A percentile compares a stretch with the other conserved stretches of the same genome.
These are phyloP conservation scores for Eriocheir sinensis DNA, from an alignment of 1,140 invertebrate genomes.

Conservation along the genomic window DNA sequence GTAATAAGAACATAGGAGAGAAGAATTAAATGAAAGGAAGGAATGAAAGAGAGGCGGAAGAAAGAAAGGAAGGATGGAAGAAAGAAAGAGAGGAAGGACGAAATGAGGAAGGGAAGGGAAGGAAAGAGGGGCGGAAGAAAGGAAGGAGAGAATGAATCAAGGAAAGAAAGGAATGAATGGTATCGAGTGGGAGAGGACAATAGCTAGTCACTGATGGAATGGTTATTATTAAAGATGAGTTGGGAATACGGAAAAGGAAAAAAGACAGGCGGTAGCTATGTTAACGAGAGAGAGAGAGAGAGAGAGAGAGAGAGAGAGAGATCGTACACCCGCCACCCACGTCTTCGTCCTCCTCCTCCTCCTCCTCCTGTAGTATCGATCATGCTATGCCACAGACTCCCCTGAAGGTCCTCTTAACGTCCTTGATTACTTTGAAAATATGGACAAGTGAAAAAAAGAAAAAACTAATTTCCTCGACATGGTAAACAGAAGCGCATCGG, in stretches of 20 bases:
- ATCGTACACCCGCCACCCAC: background rate
- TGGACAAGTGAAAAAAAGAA: too few species aligned
- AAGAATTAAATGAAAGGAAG: background rate
- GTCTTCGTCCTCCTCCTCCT: background rate
- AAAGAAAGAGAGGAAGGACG: too few species aligned
- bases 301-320: slow-evolving; percentile 11
- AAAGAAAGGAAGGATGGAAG: too few species aligned
- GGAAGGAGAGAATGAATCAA: too few species aligned
- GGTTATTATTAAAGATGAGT: slow-evolving; percentile 7
- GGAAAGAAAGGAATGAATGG: too few species aligned
- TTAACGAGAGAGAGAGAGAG: background rate
- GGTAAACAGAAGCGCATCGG: too few species aligned
- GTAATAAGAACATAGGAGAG: background rate
- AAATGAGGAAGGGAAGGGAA: background rate
- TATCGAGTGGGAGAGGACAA: too few species aligned
- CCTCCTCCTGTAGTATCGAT: background rate
- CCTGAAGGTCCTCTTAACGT: background rate
- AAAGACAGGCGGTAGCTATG: too few species aligned
- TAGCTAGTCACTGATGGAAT: too few species aligned
- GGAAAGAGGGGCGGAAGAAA: background rate
- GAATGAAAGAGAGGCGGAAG: background rate
- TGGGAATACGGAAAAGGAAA: background rate
- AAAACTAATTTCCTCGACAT: background rate
- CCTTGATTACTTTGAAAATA: background rate
- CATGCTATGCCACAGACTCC: background rate